Conservation (phyloP, 2,113 vertebrate genomes). For the Daboia siamensis region DNA sequence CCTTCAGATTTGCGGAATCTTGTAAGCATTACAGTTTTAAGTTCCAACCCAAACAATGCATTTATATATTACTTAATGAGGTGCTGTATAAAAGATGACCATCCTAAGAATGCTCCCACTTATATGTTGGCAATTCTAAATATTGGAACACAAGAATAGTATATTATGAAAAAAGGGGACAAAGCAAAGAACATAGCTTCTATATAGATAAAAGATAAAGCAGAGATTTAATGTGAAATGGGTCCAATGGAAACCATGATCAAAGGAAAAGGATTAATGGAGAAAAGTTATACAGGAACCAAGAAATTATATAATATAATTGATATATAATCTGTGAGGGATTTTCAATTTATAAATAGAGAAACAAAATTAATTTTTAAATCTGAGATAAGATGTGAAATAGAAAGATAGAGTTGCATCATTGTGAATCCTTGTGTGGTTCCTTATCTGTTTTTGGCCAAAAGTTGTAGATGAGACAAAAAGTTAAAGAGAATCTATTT, state of each 20-base stretch:
- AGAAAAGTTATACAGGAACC: background rate
- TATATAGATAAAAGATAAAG: background rate
- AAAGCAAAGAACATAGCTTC: background rate
- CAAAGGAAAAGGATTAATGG: background rate
- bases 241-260: background rate
- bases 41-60: background rate
- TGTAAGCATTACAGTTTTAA: background rate
- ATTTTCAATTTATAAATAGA: background rate
- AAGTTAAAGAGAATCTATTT: background rate
- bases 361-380: background rate
- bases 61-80: background rate
- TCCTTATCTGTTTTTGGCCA: background rate
- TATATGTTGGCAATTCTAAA: background rate
- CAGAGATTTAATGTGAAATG: background rate
- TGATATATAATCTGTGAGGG: background rate
- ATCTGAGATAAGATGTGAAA: background rate
- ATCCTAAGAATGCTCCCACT: background rate
- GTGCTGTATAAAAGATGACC: background rate
- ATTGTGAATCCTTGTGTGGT: background rate
- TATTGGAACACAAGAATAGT: background rate
- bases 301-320: background rate
- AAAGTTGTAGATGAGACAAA: background rate
- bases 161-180: background rate
- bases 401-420: background rate
- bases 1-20: background rate